Conservation (phyloP, 23 tunicate species). For the Diplosoma virens region DNA sequence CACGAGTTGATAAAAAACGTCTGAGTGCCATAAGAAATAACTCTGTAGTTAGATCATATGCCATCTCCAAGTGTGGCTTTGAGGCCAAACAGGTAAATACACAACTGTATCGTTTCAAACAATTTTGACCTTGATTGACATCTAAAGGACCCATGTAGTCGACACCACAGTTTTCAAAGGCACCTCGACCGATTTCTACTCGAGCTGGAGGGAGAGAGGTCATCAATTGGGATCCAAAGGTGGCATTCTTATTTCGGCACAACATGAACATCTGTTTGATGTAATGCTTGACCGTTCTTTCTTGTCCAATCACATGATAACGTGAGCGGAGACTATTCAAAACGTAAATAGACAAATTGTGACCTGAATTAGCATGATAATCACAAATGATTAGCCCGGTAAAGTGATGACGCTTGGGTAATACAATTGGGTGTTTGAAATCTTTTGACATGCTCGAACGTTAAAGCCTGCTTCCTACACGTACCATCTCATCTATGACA, state of each 20-base stretch:
- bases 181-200: background rate
- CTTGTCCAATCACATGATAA: slow-evolving; percentile 15
- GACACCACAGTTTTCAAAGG: background rate
- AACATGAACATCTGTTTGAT: slow-evolving; percentile 1
- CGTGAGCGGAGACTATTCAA: background rate
- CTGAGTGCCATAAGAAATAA: slow-evolving; percentile 25
- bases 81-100: slow-evolving; percentile 37
- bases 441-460: slow-evolving; percentile 3
- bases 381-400: slow-evolving; percentile 2
- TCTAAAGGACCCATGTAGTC: slow-evolving; percentile 14
- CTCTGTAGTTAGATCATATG: slow-evolving; percentile 19
- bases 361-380: background rate
- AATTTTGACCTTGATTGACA: background rate
- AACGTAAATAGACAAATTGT: background rate
- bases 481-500: background rate
- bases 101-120: slow-evolving; percentile 10
- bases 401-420: background rate
- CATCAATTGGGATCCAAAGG: slow-evolving; percentile 10
- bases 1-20: slow-evolving; percentile 18
- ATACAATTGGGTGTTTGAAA: slow-evolving; percentile 5
- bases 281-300: background rate
- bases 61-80: slow-evolving; percentile 34
- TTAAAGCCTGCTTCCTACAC: slow-evolving; percentile 6
- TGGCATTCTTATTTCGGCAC: background rate
- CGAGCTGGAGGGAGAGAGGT: slow-evolving; percentile 1